A percentile compares a stretch with the other conserved stretches of the same genome.
phyloP scores from a whole-genome alignment of 2,113 vertebrate genomes.

The Epinephelus moara region DNA sequence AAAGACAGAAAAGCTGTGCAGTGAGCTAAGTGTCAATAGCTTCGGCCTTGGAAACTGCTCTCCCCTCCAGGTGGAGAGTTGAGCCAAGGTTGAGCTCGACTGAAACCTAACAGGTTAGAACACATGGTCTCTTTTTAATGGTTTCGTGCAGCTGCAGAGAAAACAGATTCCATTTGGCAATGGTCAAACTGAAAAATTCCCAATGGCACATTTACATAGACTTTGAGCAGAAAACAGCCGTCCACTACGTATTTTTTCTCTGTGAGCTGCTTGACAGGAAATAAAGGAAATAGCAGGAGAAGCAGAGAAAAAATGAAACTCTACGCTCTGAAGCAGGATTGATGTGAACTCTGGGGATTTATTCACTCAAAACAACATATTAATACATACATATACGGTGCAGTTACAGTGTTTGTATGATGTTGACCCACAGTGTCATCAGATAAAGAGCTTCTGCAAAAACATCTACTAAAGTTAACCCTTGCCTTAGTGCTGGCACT shows the following conservation, averaged over 20 bases:
- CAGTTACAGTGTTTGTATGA: not conserved
- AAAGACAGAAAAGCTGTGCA: constrained; percentile 38
- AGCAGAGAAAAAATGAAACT: constrained; percentile 28
- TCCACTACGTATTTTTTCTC: constrained; percentile 52
- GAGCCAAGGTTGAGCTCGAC: constrained; percentile 82
- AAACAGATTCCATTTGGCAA: constrained; percentile 80
- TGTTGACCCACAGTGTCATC: not conserved
- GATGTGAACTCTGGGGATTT: constrained; percentile 23
- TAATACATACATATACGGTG: constrained; percentile 40
- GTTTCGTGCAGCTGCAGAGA: constrained; percentile 80
- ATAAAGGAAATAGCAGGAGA: constrained; percentile 49
- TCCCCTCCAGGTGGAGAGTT: constrained; percentile 78
- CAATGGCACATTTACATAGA: constrained; percentile 73
- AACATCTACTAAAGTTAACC: not conserved
- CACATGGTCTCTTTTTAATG: constrained; percentile 79
- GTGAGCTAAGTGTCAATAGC: constrained; percentile 71
- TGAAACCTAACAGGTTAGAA: constrained; percentile 81
- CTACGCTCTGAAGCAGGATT: constrained; percentile 27
- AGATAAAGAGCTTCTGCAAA: not conserved
- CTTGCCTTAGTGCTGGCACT: not conserved
- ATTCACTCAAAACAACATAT: constrained; percentile 39
- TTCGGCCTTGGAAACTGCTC: constrained; percentile 65
- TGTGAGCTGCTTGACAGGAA: constrained; percentile 57
- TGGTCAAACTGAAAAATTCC: constrained; percentile 63
- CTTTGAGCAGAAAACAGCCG: constrained; percentile 64